Evolutionary conservation across 2,888 invertebrate genomes (phyloP).

Genomic region (Nebria brevicollis): DNA sequence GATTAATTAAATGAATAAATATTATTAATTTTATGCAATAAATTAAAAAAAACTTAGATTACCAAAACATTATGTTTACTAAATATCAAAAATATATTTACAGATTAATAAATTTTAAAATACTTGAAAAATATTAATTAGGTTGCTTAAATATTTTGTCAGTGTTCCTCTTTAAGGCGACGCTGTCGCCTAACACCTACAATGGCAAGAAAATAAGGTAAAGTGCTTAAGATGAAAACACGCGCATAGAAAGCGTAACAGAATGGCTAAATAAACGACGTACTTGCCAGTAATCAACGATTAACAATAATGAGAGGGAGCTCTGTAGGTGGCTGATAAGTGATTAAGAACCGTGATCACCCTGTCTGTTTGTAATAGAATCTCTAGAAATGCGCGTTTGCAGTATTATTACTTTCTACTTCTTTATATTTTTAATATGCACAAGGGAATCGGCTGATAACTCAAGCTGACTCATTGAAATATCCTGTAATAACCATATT

Average conservation of each 20-base stretch:
- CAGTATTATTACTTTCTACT: neutral
- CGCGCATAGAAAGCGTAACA: neutral
- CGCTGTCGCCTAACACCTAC: neutral
- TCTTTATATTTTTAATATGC: constrained; percentile 5
- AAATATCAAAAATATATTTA: too few relatives aligned
- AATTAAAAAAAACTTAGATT: too few relatives aligned
- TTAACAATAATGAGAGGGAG: constrained; percentile 3
- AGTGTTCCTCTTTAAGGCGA: neutral
- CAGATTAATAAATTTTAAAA: too few relatives aligned
- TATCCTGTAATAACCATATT: neutral
- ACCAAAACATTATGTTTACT: too few relatives aligned
- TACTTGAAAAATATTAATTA: too few relatives aligned
- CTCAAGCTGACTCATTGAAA: neutral
- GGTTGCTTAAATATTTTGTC: too few relatives aligned
- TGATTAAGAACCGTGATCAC: constrained; percentile 29
- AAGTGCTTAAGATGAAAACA: neutral
- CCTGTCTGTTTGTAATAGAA: constrained; percentile 16
- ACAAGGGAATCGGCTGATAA: neutral
- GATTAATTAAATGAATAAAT: too few relatives aligned
- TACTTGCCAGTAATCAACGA: neutral
- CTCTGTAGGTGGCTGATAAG: constrained; percentile 32
- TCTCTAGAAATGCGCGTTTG: neutral
- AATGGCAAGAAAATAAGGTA: neutral
- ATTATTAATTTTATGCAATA: too few relatives aligned
- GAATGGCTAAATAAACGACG: neutral